Evolutionary conservation across 2,888 invertebrate species (phyloP).

Genomic region (Tetranychus truncatus): DNA sequence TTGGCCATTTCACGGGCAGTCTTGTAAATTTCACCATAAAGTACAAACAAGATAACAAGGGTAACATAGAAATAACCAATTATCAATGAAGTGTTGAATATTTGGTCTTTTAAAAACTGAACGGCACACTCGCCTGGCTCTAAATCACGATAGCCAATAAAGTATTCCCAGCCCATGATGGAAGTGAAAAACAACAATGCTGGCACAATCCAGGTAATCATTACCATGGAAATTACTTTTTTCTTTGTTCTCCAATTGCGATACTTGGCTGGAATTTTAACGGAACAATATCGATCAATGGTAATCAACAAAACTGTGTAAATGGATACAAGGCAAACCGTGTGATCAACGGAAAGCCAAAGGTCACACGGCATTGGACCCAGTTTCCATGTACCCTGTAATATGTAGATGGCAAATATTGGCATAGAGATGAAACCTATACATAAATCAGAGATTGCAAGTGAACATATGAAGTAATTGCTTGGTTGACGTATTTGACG

Average conservation of each 20-base stretch:
- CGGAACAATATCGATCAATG: conserved; percentile 93
- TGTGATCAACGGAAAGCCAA: conserved; percentile 97
- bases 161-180: conserved; percentile 98
- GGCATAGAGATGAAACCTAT: conserved; percentile 97
- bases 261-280: conserved; percentile 92
- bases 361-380: conserved; percentile 88
- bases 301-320: conserved; percentile 97
- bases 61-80: conserved; percentile 97
- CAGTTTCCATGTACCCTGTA: conserved; percentile 90
- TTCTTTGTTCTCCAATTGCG: conserved; percentile 88
- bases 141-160: conserved; percentile 74
- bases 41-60: conserved; percentile 72
- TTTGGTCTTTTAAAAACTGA: conserved; percentile 88
- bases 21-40: conserved; percentile 92
- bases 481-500: conserved; percentile 77
- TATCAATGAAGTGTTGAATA: conserved; percentile 89
- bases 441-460: conserved; percentile 88
- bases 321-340: conserved; percentile 93
- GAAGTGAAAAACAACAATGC: conserved; percentile 87
- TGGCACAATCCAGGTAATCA: conserved; percentile 90
- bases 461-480: conserved; percentile 95
- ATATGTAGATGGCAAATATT: conserved; percentile 88
- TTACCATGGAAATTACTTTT: conserved; percentile 83
- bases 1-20: conserved; percentile 94
- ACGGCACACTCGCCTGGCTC: conserved; percentile 77